These are phyloP conservation scores for Gadopsis bispinosus DNA, from an alignment of 2,797 vertebrate genomes.

Conservation along the genomic window DNA sequence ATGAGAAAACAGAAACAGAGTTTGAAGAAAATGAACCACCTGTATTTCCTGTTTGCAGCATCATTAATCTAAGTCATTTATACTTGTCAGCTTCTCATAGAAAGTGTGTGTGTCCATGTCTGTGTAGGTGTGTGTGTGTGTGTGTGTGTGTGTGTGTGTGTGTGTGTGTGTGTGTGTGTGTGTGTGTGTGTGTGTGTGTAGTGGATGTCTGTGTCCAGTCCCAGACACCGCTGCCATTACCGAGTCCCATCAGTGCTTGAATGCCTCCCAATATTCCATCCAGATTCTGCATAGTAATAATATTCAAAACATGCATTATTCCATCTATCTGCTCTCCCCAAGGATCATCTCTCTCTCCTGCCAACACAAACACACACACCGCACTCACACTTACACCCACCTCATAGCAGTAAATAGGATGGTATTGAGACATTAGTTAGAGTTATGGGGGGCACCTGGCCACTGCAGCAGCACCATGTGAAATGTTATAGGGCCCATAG, in stretches of 20 bases:
- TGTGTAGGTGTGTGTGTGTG: background rate
- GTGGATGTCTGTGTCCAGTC: conserved; percentile 56
- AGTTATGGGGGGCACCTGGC: conserved; percentile 71
- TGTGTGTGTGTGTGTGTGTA: conserved; percentile 29
- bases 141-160: conserved; percentile 9
- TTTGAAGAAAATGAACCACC: conserved; percentile 68
- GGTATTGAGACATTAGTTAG: conserved; percentile 66
- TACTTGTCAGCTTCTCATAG: conserved; percentile 42
- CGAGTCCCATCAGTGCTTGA: conserved; percentile 70
- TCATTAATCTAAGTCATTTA: conserved; percentile 76
- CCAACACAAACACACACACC: conserved; percentile 40
- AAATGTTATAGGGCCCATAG: conserved; percentile 64
- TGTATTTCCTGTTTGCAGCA: conserved; percentile 65
- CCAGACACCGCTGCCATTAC: conserved; percentile 65
- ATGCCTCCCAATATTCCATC: conserved; percentile 71
- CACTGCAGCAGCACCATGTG: conserved; percentile 47
- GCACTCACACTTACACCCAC: conserved; percentile 37
- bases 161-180: conserved; percentile 7
- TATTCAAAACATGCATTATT: conserved; percentile 80
- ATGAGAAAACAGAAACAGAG: conserved; percentile 56
- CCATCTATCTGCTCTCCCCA: conserved; percentile 73
- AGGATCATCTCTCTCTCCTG: conserved; percentile 50
- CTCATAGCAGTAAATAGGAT: conserved; percentile 61
- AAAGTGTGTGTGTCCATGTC: conserved; percentile 13
- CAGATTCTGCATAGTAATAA: conserved; percentile 72